A percentile compares a stretch with the other conserved stretches of the same genome.
phyloP scores from a whole-genome alignment of 2,113 vertebrate species.

The Xenopus laevis region DNA sequence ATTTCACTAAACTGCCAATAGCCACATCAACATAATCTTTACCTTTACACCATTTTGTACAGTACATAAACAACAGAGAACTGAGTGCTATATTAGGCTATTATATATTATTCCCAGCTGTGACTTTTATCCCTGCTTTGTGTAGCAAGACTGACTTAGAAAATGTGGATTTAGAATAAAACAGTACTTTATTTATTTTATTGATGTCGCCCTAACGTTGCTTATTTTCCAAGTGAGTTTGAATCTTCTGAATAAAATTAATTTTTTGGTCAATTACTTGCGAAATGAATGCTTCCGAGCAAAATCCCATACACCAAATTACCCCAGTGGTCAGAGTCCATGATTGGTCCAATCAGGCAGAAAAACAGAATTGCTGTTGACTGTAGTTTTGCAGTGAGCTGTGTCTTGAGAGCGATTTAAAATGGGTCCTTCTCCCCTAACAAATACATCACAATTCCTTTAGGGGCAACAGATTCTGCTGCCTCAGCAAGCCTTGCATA shows the following conservation, averaged over 20 bases:
- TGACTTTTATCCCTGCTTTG: too few species aligned
- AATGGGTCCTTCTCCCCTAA: slow-evolving; percentile 39
- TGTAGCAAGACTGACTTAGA: neutral
- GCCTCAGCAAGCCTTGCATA: slow-evolving; percentile 39
- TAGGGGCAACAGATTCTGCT: slow-evolving; percentile 35
- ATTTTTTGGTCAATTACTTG: slow-evolving; percentile 47
- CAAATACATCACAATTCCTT: slow-evolving; percentile 42
- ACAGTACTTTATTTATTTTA: slow-evolving; percentile 5
- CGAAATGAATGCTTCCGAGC: slow-evolving; percentile 39
- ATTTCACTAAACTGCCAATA: too few species aligned
- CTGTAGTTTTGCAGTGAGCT: slow-evolving; percentile 44
- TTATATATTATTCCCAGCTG: too few species aligned
- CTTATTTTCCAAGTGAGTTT: slow-evolving; percentile 20
- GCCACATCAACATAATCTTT: too few species aligned
- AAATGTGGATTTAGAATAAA: neutral
- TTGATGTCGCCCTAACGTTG: slow-evolving; percentile 5
- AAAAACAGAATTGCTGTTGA: slow-evolving; percentile 46
- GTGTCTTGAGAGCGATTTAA: slow-evolving; percentile 36
- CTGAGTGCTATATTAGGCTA: too few species aligned
- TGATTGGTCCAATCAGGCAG: slow-evolving; percentile 44
- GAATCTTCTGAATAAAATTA: slow-evolving; percentile 42
- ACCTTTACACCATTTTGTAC: too few species aligned
- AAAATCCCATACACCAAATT: slow-evolving; percentile 42
- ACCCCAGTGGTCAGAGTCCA: slow-evolving; percentile 45
- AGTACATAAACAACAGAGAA: too few species aligned